These are phyloP conservation scores for Mallotus villosus DNA, from an alignment of 2,797 vertebrate species.

Conservation along the genomic window DNA sequence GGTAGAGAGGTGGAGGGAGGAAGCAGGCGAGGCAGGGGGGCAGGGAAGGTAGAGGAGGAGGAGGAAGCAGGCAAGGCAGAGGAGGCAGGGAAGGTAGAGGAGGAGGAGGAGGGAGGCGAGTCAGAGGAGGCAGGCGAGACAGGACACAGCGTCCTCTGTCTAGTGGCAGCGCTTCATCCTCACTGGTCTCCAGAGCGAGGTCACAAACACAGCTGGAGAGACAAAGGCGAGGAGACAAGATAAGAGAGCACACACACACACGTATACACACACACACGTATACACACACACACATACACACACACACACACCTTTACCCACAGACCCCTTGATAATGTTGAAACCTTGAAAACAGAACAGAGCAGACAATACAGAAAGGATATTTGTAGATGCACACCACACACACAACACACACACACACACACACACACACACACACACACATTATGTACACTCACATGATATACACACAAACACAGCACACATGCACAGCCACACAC, in stretches of 20 bases:
- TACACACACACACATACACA: not conserved
- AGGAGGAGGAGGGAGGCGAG: not conserved
- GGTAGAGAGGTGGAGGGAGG: not conserved
- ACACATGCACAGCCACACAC: not conserved
- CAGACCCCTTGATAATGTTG: not conserved
- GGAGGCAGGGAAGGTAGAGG: conserved; percentile 17
- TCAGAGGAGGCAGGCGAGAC: conserved; percentile 38
- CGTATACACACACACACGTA: not conserved
- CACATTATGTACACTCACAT: not conserved
- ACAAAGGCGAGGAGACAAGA: conserved; percentile 25
- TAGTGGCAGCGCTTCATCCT: not conserved
- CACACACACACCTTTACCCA: not conserved
- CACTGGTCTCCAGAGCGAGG: not conserved
- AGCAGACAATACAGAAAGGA: not conserved
- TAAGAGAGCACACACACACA: not conserved
- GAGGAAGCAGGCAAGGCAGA: conserved; percentile 23
- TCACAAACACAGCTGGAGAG: not conserved
- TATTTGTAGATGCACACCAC: not conserved
- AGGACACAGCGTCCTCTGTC: conserved; percentile 10
- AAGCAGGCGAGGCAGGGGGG: conserved; percentile 9
- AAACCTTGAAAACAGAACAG: not conserved
- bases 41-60: too few relatives aligned
- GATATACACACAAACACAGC: not conserved
- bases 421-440: not conserved
- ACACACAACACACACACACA: not conserved